These are phyloP conservation scores for Piprites chloris DNA, from an alignment of 2,113 vertebrate genomes.

Conservation along the genomic window DNA sequence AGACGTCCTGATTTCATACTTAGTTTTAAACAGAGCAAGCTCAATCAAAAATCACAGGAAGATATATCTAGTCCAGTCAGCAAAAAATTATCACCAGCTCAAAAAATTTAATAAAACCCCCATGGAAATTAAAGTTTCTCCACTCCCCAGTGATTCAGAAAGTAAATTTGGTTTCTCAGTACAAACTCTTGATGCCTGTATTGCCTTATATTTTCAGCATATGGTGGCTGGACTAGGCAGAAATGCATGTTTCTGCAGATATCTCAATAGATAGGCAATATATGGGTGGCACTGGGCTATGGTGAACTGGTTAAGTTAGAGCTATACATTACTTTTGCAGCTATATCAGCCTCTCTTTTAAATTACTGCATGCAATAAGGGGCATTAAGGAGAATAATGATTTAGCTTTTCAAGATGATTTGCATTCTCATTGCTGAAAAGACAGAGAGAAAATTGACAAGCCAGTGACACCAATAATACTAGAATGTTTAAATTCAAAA, in stretches of 20 bases:
- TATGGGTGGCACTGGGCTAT: neutral
- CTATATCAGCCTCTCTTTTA: neutral
- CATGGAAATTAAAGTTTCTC: neutral
- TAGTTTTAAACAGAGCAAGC: constrained; percentile 53
- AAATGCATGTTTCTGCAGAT: neutral
- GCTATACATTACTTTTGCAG: neutral
- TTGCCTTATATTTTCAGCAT: neutral
- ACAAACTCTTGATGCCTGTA: neutral
- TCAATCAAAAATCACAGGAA: neutral
- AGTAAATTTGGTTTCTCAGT: neutral
- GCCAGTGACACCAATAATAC: neutral
- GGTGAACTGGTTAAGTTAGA: neutral
- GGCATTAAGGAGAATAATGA: neutral
- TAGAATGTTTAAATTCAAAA: neutral
- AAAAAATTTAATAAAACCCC: neutral
- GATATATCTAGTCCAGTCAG: neutral
- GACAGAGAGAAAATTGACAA: neutral
- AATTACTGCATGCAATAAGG: neutral
- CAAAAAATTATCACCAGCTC: neutral
- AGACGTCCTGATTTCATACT: neutral
- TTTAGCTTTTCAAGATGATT: neutral
- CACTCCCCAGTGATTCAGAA: neutral
- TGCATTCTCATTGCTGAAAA: neutral
- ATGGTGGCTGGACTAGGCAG: neutral
- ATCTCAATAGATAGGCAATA: neutral